Conservation (phyloP, 2,113 vertebrate genomes). For the Bubo blakistoni region DNA sequence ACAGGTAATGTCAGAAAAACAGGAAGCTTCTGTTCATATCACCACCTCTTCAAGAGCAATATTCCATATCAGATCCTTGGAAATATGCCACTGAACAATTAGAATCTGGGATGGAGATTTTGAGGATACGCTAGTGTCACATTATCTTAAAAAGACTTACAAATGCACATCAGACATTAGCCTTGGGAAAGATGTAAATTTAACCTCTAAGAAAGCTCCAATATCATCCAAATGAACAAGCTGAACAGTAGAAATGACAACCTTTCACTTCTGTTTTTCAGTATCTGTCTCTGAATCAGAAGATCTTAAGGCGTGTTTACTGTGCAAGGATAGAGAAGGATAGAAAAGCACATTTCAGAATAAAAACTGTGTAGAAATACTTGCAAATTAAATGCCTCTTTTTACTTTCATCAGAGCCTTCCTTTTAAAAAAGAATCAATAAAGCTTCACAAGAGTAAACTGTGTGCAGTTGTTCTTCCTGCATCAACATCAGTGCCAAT, state of each 20-base stretch:
- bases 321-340: background rate
- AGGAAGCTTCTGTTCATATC: background rate
- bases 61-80: background rate
- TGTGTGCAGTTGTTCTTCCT: background rate
- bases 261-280: background rate
- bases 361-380: slow-evolving; percentile 51
- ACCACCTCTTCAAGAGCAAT: background rate
- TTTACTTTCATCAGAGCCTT: slow-evolving; percentile 41
- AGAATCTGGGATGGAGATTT: background rate
- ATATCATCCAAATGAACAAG: background rate
- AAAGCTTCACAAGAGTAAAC: slow-evolving; percentile 51
- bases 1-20: background rate
- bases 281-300: background rate
- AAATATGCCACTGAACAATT: background rate
- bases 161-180: background rate
- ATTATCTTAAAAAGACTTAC: background rate
- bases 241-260: background rate
- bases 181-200: background rate
- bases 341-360: slow-evolving; percentile 1
- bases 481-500: slow-evolving; percentile 34
- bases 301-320: slow-evolving; percentile 5
- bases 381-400: slow-evolving; percentile 35
- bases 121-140: background rate
- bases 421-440: slow-evolving; percentile 41
- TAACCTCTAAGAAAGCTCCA: background rate